Conservation (phyloP, 2,888 invertebrate genomes). For the Brachylomia viminalis region DNA sequence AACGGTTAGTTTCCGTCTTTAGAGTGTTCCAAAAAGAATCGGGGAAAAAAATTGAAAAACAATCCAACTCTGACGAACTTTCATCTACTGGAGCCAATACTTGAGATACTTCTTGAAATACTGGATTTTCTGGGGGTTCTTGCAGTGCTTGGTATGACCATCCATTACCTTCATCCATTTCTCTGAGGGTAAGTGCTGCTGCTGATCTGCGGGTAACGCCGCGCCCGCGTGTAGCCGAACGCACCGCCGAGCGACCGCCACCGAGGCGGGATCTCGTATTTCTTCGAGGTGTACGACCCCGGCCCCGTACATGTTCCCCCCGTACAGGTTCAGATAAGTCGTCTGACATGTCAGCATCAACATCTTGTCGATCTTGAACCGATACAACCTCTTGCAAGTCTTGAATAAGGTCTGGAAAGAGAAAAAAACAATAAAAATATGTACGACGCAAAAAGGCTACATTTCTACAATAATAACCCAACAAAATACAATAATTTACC, state of each 20-base stretch:
- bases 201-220: not conserved
- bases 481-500: no score
- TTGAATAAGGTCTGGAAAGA: no score
- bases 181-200: not conserved
- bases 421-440: no score
- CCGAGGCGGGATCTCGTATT: no score
- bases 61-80: not conserved
- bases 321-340: no score
- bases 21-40: conserved; percentile 4
- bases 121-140: conserved; percentile 1
- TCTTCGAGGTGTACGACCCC: no score
- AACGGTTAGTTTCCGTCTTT: conserved; percentile 10
- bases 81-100: conserved; percentile 8
- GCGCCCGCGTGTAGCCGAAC: not conserved
- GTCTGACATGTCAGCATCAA: no score
- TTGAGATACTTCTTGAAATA: conserved; percentile 4
- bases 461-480: no score
- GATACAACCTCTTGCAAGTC: no score
- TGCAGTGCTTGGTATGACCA: conserved; percentile 13
- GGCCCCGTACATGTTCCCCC: no score
- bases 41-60: conserved; percentile 10
- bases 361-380: no score
- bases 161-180: conserved; percentile 13
- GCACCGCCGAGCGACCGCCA: conserved; percentile 2
- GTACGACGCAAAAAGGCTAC: no score